phyloP scores from a whole-genome alignment of 2,113 vertebrate species.

The Prinia subflava region DNA sequence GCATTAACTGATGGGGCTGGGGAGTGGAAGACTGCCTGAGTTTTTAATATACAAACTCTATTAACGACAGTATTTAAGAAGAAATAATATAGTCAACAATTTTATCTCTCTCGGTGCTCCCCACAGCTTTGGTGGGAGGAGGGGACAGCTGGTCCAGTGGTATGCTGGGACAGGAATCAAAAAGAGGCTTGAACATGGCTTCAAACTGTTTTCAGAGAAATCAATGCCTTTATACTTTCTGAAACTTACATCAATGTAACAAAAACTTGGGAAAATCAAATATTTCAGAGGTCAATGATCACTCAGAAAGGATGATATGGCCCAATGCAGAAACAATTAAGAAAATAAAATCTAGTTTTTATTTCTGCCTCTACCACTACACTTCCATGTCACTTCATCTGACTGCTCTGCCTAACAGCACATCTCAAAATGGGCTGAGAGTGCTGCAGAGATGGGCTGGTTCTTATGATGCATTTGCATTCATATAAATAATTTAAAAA shows the following conservation, averaged over 20 bases:
- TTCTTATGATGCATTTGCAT: not conserved
- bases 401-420: not conserved
- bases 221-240: not conserved
- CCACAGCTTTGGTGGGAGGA: not conserved
- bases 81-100: not conserved
- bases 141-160: not conserved
- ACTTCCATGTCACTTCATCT: not conserved
- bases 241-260: not conserved
- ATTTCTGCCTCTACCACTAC: not conserved
- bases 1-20: not conserved
- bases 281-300: not conserved
- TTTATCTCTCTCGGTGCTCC: not conserved
- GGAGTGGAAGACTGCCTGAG: not conserved
- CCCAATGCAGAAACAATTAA: not conserved
- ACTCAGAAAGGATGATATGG: not conserved
- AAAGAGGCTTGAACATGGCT: not conserved
- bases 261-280: not conserved
- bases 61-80: not conserved
- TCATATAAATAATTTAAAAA: not conserved
- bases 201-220: not conserved
- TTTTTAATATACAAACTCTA: not conserved
- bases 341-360: not conserved
- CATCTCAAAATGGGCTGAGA: not conserved
- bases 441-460: too few relatives aligned
- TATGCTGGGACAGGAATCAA: rapidly evolving